These are phyloP conservation scores for Cardiocondyla obscurior DNA, from an alignment of 1,140 invertebrate genomes.

Conservation along the genomic window DNA sequence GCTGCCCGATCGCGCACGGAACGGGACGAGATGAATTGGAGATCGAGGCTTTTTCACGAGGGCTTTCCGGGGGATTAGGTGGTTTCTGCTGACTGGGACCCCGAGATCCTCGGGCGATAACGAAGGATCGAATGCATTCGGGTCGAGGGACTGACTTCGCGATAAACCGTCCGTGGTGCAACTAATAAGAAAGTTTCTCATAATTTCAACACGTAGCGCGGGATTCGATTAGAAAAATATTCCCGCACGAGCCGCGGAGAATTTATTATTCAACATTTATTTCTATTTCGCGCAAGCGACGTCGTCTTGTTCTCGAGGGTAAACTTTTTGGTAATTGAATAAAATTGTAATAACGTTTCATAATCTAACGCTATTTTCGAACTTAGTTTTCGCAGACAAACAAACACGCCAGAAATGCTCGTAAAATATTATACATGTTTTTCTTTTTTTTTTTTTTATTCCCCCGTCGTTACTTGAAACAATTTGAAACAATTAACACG, in stretches of 20 bases:
- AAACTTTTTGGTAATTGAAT: neutral
- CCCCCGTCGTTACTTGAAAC: neutral
- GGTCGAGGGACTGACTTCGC: slow-evolving; percentile 2
- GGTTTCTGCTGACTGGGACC: slow-evolving; percentile 49
- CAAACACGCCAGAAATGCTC: neutral
- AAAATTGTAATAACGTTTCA: no score
- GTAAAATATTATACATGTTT: neutral
- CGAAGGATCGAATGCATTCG: slow-evolving; percentile 45
- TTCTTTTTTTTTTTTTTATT: no score
- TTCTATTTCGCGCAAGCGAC: neutral
- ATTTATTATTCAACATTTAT: neutral
- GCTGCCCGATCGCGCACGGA: slow-evolving; percentile 18
- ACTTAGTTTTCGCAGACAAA: neutral
- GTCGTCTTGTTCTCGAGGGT: neutral
- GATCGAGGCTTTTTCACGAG: slow-evolving; percentile 54
- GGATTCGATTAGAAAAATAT: neutral
- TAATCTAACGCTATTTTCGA: neutral
- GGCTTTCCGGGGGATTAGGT: slow-evolving; percentile 45
- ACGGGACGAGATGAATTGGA: slow-evolving; percentile 45
- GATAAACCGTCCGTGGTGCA: slow-evolving; percentile 29
- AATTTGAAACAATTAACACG: neutral
- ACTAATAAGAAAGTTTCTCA: slow-evolving; percentile 37
- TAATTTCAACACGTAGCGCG: neutral
- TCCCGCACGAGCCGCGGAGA: neutral
- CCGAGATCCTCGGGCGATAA: slow-evolving; percentile 43